Evolutionary conservation across 2,888 invertebrate genomes (phyloP).

Genomic region (Clanis bilineata): DNA sequence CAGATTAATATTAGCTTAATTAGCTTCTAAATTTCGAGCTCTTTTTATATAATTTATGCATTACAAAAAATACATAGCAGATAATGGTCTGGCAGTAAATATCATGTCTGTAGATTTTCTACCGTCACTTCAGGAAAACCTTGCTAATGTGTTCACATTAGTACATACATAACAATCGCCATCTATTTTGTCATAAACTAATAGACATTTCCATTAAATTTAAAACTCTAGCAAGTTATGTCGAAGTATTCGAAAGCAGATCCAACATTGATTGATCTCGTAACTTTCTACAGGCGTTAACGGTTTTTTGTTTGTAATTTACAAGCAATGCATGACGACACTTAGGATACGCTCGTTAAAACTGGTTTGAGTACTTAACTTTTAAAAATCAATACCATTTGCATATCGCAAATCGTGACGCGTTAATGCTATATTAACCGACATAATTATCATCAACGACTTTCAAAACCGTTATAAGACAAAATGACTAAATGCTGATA

Average conservation of each 20-base stretch:
- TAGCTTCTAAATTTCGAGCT: too few species aligned
- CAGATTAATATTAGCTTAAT: too few species aligned
- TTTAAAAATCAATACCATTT: constrained; percentile 2
- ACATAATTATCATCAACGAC: neutral
- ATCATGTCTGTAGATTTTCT: too few species aligned
- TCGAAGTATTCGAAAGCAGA: constrained; percentile 45
- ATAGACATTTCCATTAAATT: constrained; percentile 18
- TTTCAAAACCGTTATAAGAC: neutral
- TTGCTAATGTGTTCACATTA: too few species aligned
- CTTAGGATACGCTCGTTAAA: neutral
- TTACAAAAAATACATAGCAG: too few species aligned
- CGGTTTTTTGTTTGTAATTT: constrained; percentile 55
- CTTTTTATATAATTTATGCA: too few species aligned
- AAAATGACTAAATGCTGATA: neutral
- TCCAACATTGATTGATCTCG: constrained; percentile 49
- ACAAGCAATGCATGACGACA: constrained; percentile 60
- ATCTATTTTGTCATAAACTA: neutral
- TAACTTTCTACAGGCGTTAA: constrained; percentile 37
- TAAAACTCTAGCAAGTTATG: constrained; percentile 43
- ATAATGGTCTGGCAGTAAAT: too few species aligned
- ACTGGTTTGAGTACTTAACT: neutral
- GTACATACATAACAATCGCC: neutral
- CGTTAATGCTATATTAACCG: neutral
- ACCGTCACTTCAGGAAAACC: too few species aligned
- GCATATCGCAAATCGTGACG: constrained; percentile 10